Evolutionary conservation across 2,888 invertebrate species (phyloP).

Genomic region (Agrotis puta): DNA sequence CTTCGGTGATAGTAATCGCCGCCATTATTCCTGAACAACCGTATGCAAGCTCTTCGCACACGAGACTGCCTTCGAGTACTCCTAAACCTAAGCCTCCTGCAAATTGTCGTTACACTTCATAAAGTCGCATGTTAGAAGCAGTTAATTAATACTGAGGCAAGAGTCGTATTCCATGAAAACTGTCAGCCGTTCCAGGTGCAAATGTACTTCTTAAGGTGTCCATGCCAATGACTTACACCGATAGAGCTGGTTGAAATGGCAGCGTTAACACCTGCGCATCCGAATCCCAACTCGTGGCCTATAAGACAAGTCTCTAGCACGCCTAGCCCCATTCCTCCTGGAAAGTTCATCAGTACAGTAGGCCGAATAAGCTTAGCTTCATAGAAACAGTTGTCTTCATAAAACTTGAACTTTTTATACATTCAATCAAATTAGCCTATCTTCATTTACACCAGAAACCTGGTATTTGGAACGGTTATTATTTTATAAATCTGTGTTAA

Average conservation of each 20-base stretch:
- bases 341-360: slow-evolving; percentile 61
- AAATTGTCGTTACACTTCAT: slow-evolving; percentile 55
- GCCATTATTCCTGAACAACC: slow-evolving; percentile 98
- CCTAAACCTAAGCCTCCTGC: slow-evolving; percentile 95
- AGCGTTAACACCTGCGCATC: slow-evolving; percentile 91
- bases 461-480: not conserved
- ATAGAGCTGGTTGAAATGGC: slow-evolving; percentile 74
- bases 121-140: slow-evolving; percentile 32
- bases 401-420: not conserved
- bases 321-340: slow-evolving; percentile 90
- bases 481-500: too few relatives aligned
- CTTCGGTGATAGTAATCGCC: slow-evolving; percentile 96
- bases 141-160: slow-evolving; percentile 3
- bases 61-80: slow-evolving; percentile 93
- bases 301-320: slow-evolving; percentile 83
- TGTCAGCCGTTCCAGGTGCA: slow-evolving; percentile 5
- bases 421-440: too few relatives aligned
- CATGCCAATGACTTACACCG: slow-evolving; percentile 73
- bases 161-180: slow-evolving; percentile 55
- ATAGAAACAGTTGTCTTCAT: not conserved
- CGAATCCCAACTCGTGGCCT: slow-evolving; percentile 89
- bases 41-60: slow-evolving; percentile 96
- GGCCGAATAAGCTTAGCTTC: too few relatives aligned
- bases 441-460: not conserved
- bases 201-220: slow-evolving; percentile 4